Base-by-base conservation (phyloP, 2,113 vertebrate genomes). In the Hippoglossus stenolepis region DNA sequence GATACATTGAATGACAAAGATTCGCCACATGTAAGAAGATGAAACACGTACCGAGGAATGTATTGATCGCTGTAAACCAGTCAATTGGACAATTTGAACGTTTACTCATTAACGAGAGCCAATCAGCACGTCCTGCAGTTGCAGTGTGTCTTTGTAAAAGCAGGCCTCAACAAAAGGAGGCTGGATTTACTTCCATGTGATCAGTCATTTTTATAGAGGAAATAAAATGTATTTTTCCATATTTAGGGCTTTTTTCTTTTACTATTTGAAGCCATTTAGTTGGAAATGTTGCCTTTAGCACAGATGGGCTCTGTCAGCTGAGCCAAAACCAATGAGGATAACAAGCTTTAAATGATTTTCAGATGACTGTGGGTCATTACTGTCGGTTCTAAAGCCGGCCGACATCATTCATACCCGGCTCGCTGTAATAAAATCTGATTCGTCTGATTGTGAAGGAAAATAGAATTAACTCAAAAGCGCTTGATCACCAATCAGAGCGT, bases 361-460 rank as follows among this genome's bases (percentile, higher is more conserved):
- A 73, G 69, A 87, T 72, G 59, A 56, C 57, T 40, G 75, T 47
- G 6, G 72, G 64, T 80, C 75, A 71, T 88, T 86, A 84, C 57
- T 87, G 85, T 85, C 80, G 40, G 14, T 57, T 49, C 43, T 14
- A 73, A 63, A 60, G 38, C 65, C 8, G 58, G 38, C 23, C 20
- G 21, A 64, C 75, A 77, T 87, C 76, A 28, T 66, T 79, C 57
- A 60, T 14, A 35, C 51, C 60, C 1, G 17, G 13, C 51, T 60
- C 61, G 18, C 49, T 31, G 72, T 53, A 28, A 70, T 54, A 57
- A 65, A 60, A 79, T 70, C 53, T n/a, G 70, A 85, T 82, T 73
- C 23, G 65, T 72, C 58, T 77, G 82, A 88, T 82, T 79, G 83
- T 58, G 57, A 58, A 77, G 57, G 67, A 28, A 72, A 83, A 80